Conservation (phyloP, 64 coral and sea anemone species). For the Hydrozoanthus tunicans region DNA sequence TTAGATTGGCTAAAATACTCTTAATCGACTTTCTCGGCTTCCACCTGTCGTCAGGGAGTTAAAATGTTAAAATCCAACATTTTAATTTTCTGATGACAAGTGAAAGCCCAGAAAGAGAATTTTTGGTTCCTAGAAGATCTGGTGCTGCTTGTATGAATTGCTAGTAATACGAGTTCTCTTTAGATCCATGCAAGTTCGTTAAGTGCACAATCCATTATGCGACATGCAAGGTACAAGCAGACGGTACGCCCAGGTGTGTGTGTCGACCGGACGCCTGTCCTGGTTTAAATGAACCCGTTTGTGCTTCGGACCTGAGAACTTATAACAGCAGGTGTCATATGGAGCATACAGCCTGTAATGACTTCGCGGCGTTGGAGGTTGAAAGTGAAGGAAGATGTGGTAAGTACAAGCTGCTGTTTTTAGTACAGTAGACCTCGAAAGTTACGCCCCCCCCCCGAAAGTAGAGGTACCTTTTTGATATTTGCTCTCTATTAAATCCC, state of each 20-base stretch:
- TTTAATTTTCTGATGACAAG: no score
- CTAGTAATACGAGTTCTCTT: neutral
- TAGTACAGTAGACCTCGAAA: no score
- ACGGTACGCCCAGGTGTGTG: neutral
- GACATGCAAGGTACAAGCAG: neutral
- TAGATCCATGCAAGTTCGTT: conserved; percentile 50
- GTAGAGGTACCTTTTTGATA: no score
- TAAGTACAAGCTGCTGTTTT: neutral
- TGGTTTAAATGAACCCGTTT: conserved; percentile 1
- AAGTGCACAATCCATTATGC: conserved; percentile 36
- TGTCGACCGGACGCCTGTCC: conserved; percentile 6
- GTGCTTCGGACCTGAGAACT: neutral
- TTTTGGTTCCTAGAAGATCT: no score
- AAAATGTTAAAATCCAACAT: no score
- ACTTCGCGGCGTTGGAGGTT: neutral
- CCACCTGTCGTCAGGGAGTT: no score
- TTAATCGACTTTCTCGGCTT: no score
- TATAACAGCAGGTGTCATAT: conserved; percentile 38
- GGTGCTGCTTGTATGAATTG: no score
- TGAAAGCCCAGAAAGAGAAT: no score
- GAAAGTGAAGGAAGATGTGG: conserved; percentile 20
- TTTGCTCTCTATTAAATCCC: no score
- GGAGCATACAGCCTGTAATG: conserved; percentile 3
- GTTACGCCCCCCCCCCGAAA: no score
- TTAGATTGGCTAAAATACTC: no score